These are phyloP conservation scores for Leptinotarsa lineolata DNA, from an alignment of 1,140 invertebrate species.

Conservation along the genomic window DNA sequence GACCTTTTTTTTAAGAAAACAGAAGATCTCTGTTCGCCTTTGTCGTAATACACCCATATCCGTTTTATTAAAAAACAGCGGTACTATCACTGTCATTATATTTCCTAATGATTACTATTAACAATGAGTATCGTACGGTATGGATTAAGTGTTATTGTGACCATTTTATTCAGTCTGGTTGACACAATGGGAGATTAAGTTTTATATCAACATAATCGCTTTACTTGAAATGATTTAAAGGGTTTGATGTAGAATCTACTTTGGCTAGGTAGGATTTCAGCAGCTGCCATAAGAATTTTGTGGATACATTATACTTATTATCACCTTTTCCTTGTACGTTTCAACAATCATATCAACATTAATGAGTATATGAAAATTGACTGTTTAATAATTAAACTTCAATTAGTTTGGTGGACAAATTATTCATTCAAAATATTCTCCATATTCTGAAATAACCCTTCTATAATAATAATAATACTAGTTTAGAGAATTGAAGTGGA, in stretches of 20 bases:
- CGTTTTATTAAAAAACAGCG: slow-evolving; percentile 25
- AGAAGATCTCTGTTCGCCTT: slow-evolving; percentile 23
- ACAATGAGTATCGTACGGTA: slow-evolving; percentile 4
- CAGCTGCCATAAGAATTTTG: slow-evolving; percentile 14
- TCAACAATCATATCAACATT: no score
- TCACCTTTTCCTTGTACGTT: no score
- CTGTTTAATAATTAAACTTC: no score
- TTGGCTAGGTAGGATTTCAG: slow-evolving; percentile 8
- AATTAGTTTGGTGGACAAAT: no score
- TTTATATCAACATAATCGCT: slow-evolving; percentile 33
- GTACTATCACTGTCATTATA: slow-evolving; percentile 27
- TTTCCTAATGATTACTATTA: slow-evolving; percentile 27
- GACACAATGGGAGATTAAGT: slow-evolving; percentile 33
- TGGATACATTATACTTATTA: no score
- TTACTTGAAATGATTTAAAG: slow-evolving; percentile 31
- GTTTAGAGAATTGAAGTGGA: no score
- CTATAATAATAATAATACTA: no score
- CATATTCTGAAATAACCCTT: no score
- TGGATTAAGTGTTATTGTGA: slow-evolving; percentile 10
- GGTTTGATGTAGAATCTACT: not conserved
- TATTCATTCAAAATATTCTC: no score
- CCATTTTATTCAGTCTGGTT: slow-evolving; percentile 11
- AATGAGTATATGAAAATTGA: no score
- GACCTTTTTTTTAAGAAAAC: slow-evolving; percentile 28
- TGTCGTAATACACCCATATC: slow-evolving; percentile 27